A percentile compares a stretch with the other conserved stretches of the same genome.
Conservation (phyloP, 2,113 vertebrate species). For the Eulemur rufifrons region DNA sequence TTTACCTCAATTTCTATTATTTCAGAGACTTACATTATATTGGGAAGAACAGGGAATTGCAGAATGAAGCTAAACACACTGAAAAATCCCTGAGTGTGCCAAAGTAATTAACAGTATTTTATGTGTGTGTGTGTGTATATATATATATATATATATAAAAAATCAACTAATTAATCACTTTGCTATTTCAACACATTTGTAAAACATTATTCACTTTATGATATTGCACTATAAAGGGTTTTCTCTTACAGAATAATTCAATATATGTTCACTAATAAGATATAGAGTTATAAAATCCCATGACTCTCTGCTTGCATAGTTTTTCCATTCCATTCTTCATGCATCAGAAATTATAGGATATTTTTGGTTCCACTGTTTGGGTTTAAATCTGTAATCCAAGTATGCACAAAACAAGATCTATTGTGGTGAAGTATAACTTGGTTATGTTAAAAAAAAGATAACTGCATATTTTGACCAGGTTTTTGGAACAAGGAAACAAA, state of each 20-base stretch:
- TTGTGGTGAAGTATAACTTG: not conserved
- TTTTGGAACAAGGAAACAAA: not conserved
- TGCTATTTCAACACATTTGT: not conserved
- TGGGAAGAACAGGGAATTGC: not conserved
- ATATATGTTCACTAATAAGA: not conserved
- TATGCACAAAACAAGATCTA: not conserved
- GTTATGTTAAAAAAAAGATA: not conserved
- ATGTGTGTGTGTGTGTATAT: not conserved
- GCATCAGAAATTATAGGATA: not conserved
- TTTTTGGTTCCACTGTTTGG: not conserved
- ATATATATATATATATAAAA: not conserved
- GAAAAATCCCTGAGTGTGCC: not conserved
- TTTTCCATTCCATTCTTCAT: not conserved
- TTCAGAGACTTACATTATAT: not conserved
- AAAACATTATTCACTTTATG: not conserved
- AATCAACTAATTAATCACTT: not conserved
- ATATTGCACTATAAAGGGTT: not conserved
- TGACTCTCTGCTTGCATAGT: not conserved
- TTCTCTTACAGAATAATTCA: slow-evolving; percentile 11
- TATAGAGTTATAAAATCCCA: not conserved
- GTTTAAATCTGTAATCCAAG: not conserved
- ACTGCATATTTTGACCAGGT: not conserved
- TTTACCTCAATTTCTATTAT: not conserved
- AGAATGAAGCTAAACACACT: not conserved
- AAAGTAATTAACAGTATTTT: not conserved